Percentiles rank a stretch among this genome's conserved stretches.
These are phyloP conservation scores for Drosophila pseudotalamancana DNA, from an alignment of 2,888 invertebrate species.

Conservation along the genomic window DNA sequence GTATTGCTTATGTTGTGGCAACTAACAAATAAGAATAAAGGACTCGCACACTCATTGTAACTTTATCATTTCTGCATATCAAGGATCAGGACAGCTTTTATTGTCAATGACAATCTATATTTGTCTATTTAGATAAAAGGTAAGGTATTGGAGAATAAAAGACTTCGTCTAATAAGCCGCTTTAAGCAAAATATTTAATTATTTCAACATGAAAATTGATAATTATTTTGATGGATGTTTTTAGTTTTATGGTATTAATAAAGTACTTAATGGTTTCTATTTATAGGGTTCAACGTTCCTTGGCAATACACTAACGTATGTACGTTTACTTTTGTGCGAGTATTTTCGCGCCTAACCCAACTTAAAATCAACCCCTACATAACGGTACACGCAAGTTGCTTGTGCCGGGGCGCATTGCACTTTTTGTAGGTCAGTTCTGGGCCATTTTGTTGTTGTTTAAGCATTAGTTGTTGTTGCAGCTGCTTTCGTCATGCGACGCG, in stretches of 20 bases:
- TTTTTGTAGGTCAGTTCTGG: constrained; percentile 73
- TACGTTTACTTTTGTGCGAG: constrained; percentile 5
- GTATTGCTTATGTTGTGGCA: constrained; percentile 51
- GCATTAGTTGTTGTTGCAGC: constrained; percentile 12
- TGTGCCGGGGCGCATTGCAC: constrained; percentile 64
- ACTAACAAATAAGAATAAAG: neutral
- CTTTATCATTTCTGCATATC: too few species aligned
- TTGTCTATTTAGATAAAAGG: too few species aligned
- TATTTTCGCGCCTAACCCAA: constrained; percentile 35
- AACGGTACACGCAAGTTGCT: constrained; percentile 39
- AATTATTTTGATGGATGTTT: constrained; percentile 1
- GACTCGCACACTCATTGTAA: too few species aligned
- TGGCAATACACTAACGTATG: constrained; percentile 5
- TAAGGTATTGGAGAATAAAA: too few species aligned
- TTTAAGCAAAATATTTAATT: too few species aligned
- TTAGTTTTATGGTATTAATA: too few species aligned
- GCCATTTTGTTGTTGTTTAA: constrained; percentile 16
- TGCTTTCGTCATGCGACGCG: constrained; percentile 60
- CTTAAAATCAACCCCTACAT: constrained; percentile 61
- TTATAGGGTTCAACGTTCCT: constrained; percentile 31
- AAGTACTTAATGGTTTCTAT: too few species aligned
- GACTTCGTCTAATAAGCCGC: too few species aligned
- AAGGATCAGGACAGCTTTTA: too few species aligned
- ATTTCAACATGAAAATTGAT: too few species aligned
- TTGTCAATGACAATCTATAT: too few species aligned